A percentile compares a stretch with the other conserved stretches of the same genome.
These are phyloP conservation scores for Acromyrmex echinatior DNA, from an alignment of 1,140 invertebrate species.

Conservation along the genomic window DNA sequence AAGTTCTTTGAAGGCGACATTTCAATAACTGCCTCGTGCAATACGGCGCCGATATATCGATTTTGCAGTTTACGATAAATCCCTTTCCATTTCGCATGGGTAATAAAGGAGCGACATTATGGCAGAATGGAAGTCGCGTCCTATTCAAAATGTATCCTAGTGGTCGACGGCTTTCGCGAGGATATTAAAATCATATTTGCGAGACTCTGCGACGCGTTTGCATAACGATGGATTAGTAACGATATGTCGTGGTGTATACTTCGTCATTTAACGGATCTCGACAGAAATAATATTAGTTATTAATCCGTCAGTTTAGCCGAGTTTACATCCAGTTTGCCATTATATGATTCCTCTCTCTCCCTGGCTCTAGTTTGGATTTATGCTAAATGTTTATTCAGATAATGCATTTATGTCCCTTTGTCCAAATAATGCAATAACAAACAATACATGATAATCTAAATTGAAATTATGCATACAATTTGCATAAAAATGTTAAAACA, in stretches of 20 bases:
- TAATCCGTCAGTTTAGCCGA: constrained; percentile 34
- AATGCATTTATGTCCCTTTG: constrained; percentile 34
- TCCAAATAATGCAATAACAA: constrained; percentile 20
- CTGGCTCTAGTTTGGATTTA: neutral
- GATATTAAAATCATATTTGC: constrained; percentile 65
- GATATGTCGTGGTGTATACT: constrained; percentile 42
- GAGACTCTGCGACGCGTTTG: constrained; percentile 33
- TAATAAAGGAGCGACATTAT: constrained; percentile 59
- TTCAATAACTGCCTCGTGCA: constrained; percentile 58
- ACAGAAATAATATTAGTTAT: constrained; percentile 53
- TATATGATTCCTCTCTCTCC: neutral
- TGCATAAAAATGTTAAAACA: neutral
- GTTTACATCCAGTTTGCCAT: constrained; percentile 26
- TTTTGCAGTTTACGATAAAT: constrained; percentile 64
- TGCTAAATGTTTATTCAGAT: constrained; percentile 47
- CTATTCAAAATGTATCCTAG: constrained; percentile 46
- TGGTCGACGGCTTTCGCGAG: constrained; percentile 31
- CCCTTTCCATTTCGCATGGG: constrained; percentile 33
- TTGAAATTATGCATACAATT: neutral
- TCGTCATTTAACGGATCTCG: constrained; percentile 40
- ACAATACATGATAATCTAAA: constrained; percentile 14
- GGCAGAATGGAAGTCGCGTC: constrained; percentile 10
- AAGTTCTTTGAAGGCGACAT: constrained; percentile 37
- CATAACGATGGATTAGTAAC: constrained; percentile 56
- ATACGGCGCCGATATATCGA: constrained; percentile 48